These are phyloP conservation scores for Iselma pallidipennis DNA, from an alignment of 2,888 invertebrate species.

Conservation along the genomic window DNA sequence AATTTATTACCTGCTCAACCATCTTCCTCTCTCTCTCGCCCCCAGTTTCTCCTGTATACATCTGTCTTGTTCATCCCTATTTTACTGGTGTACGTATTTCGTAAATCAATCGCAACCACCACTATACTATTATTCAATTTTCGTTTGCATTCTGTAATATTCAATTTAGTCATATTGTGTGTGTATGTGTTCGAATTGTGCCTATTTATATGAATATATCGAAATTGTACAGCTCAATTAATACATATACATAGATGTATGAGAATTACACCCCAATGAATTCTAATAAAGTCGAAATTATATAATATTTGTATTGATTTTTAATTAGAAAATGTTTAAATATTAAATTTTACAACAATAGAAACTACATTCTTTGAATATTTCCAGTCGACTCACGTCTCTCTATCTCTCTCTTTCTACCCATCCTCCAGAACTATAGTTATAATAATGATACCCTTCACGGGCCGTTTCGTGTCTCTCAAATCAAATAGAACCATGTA, in stretches of 20 bases:
- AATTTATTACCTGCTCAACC: constrained; percentile 46
- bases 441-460: constrained; percentile 46
- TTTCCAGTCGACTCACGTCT: constrained; percentile 44
- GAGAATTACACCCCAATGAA: constrained; percentile 37
- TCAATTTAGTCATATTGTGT: constrained; percentile 49
- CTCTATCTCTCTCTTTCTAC: constrained; percentile 9
- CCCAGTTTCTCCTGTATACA: background rate
- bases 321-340: constrained; percentile 10
- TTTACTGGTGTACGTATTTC: background rate
- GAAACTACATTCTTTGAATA: constrained; percentile 41
- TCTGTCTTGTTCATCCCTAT: background rate
- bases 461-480: constrained; percentile 40
- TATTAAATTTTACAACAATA: constrained; percentile 19
- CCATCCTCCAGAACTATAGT: constrained; percentile 44
- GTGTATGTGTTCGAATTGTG: constrained; percentile 47
- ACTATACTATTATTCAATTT: constrained; percentile 48
- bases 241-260: constrained; percentile 39
- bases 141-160: constrained; percentile 48
- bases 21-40: constrained; percentile 15
- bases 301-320: background rate
- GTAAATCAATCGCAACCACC: constrained; percentile 14
- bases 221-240: constrained; percentile 50
- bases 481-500: constrained; percentile 34
- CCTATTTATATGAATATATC: constrained; percentile 48
- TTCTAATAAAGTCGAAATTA: constrained; percentile 33